Percentiles rank a stretch among this genome's conserved stretches.
These are phyloP conservation scores for Tragelaphus strepsiceros DNA, from an alignment of 2,113 vertebrate genomes.

Conservation along the genomic window DNA sequence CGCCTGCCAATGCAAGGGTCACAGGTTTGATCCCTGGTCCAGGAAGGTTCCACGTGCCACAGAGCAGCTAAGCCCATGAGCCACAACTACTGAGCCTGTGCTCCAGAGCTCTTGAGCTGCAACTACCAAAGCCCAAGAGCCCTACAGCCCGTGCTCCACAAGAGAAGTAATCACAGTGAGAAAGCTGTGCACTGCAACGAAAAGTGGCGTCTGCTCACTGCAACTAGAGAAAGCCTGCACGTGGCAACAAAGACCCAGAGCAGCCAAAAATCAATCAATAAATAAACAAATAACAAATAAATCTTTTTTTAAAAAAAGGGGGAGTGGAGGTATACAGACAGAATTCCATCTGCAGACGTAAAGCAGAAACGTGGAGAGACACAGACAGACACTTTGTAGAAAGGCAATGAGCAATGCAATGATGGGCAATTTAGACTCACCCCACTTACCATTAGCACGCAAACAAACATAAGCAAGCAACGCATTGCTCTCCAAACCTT, in stretches of 20 bases:
- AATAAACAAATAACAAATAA: neutral
- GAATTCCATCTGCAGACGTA: neutral
- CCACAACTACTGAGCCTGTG: neutral
- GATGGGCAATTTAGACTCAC: neutral
- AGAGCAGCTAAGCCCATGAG: neutral
- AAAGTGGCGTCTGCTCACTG: neutral
- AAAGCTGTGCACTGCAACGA: neutral
- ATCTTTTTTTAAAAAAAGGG: neutral
- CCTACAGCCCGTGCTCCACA: neutral
- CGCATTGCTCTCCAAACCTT: neutral
- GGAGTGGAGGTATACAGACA: neutral
- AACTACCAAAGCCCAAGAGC: neutral
- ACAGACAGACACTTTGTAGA: neutral
- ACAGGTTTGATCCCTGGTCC: neutral
- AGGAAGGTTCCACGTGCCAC: neutral
- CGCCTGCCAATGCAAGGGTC: neutral
- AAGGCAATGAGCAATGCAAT: neutral
- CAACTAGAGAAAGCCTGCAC: neutral
- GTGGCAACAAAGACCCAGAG: neutral
- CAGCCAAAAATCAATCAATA: neutral
- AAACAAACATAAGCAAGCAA: neutral
- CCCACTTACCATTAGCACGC: too few species aligned
- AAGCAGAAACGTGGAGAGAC: neutral
- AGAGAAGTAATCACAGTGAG: neutral
- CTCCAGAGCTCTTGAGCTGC: neutral